Percentiles rank a stretch among this genome's conserved stretches.
phyloP scores from a whole-genome alignment of 2,113 vertebrate species.

The Austrofundulus limnaeus region DNA sequence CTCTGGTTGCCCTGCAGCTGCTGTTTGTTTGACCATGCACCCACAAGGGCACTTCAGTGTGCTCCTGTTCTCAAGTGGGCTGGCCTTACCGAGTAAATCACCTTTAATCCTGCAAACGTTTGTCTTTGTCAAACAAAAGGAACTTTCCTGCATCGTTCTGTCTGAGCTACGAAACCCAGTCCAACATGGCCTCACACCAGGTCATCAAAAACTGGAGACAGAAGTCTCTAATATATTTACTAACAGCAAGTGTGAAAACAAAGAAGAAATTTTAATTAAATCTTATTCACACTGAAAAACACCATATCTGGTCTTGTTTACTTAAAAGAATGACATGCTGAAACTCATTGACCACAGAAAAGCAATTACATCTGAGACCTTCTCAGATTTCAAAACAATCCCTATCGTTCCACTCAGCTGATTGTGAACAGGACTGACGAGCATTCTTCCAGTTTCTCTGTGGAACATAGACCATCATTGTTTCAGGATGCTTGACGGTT shows the following conservation, averaged over 20 bases:
- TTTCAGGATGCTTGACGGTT: conserved; percentile 26
- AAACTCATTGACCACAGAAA: conserved; percentile 53
- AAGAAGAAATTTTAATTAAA: not conserved
- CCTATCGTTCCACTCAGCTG: conserved; percentile 29
- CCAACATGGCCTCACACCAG: not conserved
- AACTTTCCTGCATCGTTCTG: conserved; percentile 18
- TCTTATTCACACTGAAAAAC: not conserved
- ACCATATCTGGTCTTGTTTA: conserved; percentile 18
- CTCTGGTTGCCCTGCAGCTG: conserved; percentile 45
- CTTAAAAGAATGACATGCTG: conserved; percentile 12
- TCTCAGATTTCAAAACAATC: conserved; percentile 42
- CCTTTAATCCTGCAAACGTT: conserved; percentile 71
- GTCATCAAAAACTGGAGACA: conserved; percentile 1
- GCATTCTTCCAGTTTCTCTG: conserved; percentile 36
- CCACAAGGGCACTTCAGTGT: conserved; percentile 52
- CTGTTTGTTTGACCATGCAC: conserved; percentile 67
- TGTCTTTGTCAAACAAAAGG: conserved; percentile 48
- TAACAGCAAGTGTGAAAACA: too few species aligned
- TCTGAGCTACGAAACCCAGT: conserved; percentile 6
- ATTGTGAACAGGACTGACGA: conserved; percentile 27
- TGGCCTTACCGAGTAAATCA: conserved; percentile 46
- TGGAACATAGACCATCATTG: conserved; percentile 39
- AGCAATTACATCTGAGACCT: conserved; percentile 1
- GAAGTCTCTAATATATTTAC: too few species aligned
- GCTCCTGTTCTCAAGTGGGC: conserved; percentile 55